Evolutionary conservation across 2,888 invertebrate species (phyloP).

Genomic region (Noctuana brunneofusca): DNA sequence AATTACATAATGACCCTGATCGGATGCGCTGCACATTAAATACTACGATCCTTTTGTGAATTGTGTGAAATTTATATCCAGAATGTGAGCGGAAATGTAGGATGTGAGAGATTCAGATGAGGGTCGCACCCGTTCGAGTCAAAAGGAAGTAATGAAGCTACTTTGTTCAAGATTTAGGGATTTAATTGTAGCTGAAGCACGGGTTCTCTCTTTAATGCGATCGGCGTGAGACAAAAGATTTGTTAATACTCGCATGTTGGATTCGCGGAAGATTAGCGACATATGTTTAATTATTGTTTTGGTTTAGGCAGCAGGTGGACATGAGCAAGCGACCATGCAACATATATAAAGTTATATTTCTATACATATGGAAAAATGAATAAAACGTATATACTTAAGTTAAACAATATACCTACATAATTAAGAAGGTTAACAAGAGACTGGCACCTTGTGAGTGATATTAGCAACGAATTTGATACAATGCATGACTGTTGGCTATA

Average conservation of each 20-base stretch:
- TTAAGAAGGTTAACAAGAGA: too few relatives aligned
- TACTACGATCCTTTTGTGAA: constrained; percentile 40
- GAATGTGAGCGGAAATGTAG: constrained; percentile 44
- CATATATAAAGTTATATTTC: too few relatives aligned
- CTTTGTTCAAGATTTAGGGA: constrained; percentile 47
- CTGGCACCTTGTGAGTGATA: too few relatives aligned
- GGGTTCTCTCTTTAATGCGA: constrained; percentile 35
- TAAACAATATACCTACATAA: too few relatives aligned
- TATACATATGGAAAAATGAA: too few relatives aligned
- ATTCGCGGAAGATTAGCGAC: background rate
- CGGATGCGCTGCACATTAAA: constrained; percentile 33
- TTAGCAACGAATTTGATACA: too few relatives aligned
- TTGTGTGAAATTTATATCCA: constrained; percentile 47
- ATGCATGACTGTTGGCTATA: too few relatives aligned
- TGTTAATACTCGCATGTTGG: too few relatives aligned
- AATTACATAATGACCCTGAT: constrained; percentile 29
- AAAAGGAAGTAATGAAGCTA: constrained; percentile 55
- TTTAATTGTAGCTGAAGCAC: constrained; percentile 42
- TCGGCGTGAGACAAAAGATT: constrained; percentile 20
- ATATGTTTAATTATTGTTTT: background rate
- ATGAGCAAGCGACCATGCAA: background rate
- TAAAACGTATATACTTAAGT: too few relatives aligned
- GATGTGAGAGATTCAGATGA: constrained; percentile 47
- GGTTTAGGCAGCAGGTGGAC: background rate
- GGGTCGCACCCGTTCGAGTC: constrained; percentile 49